These are phyloP conservation scores for Variabilichromis moorii DNA, from an alignment of 2,113 vertebrate species.

Conservation along the genomic window DNA sequence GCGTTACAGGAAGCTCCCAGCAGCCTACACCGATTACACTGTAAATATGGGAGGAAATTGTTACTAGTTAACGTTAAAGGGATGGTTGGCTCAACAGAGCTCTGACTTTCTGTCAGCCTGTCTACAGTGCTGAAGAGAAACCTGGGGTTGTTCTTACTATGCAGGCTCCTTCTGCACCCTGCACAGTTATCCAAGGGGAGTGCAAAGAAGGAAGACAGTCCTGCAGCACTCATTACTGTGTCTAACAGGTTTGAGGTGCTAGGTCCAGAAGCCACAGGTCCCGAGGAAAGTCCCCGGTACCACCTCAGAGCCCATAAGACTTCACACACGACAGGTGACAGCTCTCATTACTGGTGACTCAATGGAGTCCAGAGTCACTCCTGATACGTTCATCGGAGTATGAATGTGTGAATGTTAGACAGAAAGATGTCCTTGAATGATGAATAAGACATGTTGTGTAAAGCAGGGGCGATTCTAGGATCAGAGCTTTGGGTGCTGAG, in stretches of 20 bases:
- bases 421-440: neutral
- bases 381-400: neutral
- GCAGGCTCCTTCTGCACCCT: neutral
- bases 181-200: neutral
- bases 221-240: accelerated
- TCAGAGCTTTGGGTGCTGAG: neutral
- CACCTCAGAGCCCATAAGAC: neutral
- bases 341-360: neutral
- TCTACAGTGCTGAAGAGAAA: neutral
- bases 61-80: neutral
- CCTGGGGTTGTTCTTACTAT: neutral
- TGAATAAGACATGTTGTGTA: neutral
- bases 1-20: neutral
- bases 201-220: neutral
- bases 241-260: neutral
- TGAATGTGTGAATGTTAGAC: neutral
- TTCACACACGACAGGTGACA: neutral
- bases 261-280: neutral
- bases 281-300: neutral
- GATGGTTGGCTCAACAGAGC: neutral
- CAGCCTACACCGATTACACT: neutral
- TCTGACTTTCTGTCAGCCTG: neutral
- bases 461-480: accelerated
- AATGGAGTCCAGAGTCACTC: neutral
- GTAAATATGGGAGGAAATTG: accelerated